A percentile compares a stretch with the other conserved stretches of the same genome.
Evolutionary conservation across 2,888 invertebrate genomes (phyloP).

Genomic region (Odontocolon sp.): DNA sequence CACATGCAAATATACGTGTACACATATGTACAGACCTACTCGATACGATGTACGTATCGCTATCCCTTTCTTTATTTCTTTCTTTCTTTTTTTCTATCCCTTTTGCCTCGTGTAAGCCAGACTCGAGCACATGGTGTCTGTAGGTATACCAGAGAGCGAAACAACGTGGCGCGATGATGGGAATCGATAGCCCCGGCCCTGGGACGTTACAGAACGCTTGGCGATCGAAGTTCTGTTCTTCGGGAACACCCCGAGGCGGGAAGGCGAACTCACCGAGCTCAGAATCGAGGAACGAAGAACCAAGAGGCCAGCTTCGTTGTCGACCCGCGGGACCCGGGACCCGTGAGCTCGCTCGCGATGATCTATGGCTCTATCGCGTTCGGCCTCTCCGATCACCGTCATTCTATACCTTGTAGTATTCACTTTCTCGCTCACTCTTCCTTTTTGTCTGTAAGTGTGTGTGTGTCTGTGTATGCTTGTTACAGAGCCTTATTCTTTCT

Average conservation of each 20-base stretch:
- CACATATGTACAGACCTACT: background rate
- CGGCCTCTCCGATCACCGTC: constrained; percentile 76
- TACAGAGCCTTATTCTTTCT: constrained; percentile 39
- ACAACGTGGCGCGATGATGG: constrained; percentile 35
- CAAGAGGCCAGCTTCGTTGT: constrained; percentile 36
- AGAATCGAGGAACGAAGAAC: constrained; percentile 10
- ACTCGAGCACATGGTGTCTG: constrained; percentile 8
- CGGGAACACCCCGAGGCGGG: constrained; percentile 51
- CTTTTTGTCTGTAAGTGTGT: constrained; percentile 63
- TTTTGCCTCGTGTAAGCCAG: background rate
- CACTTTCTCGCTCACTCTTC: constrained; percentile 58
- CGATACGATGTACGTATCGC: constrained; percentile 23
- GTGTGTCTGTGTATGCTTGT: constrained; percentile 44
- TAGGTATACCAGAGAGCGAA: constrained; percentile 23
- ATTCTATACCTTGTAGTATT: constrained; percentile 67
- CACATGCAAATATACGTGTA: background rate
- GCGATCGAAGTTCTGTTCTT: constrained; percentile 45
- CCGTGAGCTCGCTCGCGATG: constrained; percentile 70
- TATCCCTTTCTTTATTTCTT: background rate
- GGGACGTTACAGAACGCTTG: constrained; percentile 27
- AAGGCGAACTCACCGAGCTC: constrained; percentile 16
- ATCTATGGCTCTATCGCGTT: constrained; percentile 78
- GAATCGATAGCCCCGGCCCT: constrained; percentile 57
- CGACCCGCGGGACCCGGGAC: constrained; percentile 61
- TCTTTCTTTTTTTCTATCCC: background rate